Evolutionary conservation across 2,113 vertebrate genomes (phyloP).

Genomic region (Phoxinus phoxinus): DNA sequence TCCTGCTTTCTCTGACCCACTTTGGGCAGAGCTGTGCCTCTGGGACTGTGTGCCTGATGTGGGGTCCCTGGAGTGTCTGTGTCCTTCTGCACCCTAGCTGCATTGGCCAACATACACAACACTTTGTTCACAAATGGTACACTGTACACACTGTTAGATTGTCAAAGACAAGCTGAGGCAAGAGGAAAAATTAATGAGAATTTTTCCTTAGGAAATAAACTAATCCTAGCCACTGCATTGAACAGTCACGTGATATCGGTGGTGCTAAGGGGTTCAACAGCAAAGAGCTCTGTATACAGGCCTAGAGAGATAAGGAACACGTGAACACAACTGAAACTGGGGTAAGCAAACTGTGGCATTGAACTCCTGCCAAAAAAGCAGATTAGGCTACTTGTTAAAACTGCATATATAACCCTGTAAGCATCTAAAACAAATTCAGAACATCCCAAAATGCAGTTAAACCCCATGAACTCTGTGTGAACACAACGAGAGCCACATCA

Average conservation of each 20-base stretch:
- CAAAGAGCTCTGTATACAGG: background rate
- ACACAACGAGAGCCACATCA: background rate
- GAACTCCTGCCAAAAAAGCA: conserved; percentile 16
- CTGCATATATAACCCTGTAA: background rate
- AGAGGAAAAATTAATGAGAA: background rate
- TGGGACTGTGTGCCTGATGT: conserved; percentile 60
- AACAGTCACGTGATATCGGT: background rate
- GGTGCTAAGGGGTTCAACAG: background rate
- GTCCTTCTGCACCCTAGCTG: conserved; percentile 70
- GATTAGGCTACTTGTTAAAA: conserved; percentile 9
- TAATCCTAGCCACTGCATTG: background rate
- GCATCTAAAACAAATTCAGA: conserved; percentile 1
- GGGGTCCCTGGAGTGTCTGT: conserved; percentile 64
- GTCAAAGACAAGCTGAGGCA: background rate
- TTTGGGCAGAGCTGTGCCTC: conserved; percentile 63
- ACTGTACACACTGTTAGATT: background rate
- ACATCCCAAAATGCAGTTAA: background rate
- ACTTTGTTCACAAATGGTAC: background rate
- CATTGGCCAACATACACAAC: conserved; percentile 53
- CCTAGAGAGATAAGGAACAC: background rate
- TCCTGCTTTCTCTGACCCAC: conserved; percentile 61
- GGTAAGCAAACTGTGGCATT: conserved; percentile 25
- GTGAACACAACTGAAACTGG: background rate
- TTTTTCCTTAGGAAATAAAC: background rate
- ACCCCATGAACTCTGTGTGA: background rate